Percentiles rank a stretch among this genome's conserved stretches.
Evolutionary conservation across 1,140 invertebrate genomes (phyloP).

Genomic region (Campoletis sonorensis): DNA sequence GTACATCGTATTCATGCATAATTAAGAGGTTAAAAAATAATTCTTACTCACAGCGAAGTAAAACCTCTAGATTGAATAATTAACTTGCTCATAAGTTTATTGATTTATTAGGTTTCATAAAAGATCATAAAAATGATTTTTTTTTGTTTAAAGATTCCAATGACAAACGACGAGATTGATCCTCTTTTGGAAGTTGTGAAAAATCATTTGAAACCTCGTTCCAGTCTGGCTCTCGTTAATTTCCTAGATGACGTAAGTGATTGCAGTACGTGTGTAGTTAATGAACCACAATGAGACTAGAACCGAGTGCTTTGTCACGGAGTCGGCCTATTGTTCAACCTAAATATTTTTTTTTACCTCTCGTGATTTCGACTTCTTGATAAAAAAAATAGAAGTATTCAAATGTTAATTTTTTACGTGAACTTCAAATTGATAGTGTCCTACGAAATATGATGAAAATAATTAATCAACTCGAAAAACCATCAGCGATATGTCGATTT

Average conservation of each 20-base stretch:
- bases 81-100: background rate
- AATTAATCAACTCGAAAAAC: too few species aligned
- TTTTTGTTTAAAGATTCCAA: constrained; percentile 59
- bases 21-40: background rate
- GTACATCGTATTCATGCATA: background rate
- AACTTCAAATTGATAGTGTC: too few species aligned
- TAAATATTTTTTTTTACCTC: background rate
- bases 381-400: background rate
- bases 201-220: constrained; percentile 72
- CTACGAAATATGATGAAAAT: background rate
- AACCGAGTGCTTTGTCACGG: constrained; percentile 24
- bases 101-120: background rate
- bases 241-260: constrained; percentile 74
- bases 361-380: constrained; percentile 26
- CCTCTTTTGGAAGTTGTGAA: constrained; percentile 78
- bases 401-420: background rate
- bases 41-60: background rate
- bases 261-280: constrained; percentile 10
- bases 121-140: background rate
- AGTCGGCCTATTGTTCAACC: constrained; percentile 23
- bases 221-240: constrained; percentile 76
- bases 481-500: background rate
- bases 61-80: background rate
- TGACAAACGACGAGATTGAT: constrained; percentile 71
- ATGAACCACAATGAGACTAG: constrained; percentile 33